Percentiles rank a stretch among this genome's conserved stretches.
Evolutionary conservation across 1,140 invertebrate genomes (phyloP).

Genomic region (Nasonia longicornis): DNA sequence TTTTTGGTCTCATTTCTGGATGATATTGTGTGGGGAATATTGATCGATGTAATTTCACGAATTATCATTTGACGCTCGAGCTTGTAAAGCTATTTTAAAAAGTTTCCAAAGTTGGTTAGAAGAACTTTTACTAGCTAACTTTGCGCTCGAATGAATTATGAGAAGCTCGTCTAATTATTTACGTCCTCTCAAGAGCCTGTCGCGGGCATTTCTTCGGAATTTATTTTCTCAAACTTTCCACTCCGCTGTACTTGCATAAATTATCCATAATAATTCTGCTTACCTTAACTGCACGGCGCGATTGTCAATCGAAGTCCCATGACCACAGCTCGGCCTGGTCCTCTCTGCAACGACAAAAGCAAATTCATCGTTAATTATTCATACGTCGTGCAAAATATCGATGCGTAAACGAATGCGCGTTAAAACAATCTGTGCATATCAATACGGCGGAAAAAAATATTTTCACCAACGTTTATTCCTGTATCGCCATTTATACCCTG

Average conservation of each 20-base stretch:
- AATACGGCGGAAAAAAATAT: no score
- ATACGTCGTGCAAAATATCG: no score
- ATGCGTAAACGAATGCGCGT: no score
- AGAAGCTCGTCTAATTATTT: background rate
- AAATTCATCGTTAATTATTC: background rate
- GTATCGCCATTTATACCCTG: no score
- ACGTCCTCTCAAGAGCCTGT: background rate
- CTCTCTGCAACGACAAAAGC: slow-evolving; percentile 45
- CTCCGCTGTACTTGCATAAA: background rate
- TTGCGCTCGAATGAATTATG: background rate
- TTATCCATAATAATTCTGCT: slow-evolving; percentile 27
- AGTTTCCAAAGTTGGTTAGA: background rate
- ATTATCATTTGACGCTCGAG: background rate
- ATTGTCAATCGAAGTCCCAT: slow-evolving; percentile 53
- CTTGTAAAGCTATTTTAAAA: background rate
- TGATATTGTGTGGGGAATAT: no score
- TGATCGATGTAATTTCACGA: background rate
- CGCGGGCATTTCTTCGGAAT: background rate
- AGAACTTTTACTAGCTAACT: background rate
- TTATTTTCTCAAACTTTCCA: background rate
- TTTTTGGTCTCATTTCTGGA: no score
- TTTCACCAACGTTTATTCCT: no score
- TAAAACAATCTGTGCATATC: no score
- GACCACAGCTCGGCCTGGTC: slow-evolving; percentile 17
- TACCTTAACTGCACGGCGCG: slow-evolving; percentile 58